Percentiles rank a stretch among this genome's conserved stretches.
These are phyloP conservation scores for Hypothenemus hampei DNA, from an alignment of 1,140 invertebrate genomes.

Conservation along the genomic window DNA sequence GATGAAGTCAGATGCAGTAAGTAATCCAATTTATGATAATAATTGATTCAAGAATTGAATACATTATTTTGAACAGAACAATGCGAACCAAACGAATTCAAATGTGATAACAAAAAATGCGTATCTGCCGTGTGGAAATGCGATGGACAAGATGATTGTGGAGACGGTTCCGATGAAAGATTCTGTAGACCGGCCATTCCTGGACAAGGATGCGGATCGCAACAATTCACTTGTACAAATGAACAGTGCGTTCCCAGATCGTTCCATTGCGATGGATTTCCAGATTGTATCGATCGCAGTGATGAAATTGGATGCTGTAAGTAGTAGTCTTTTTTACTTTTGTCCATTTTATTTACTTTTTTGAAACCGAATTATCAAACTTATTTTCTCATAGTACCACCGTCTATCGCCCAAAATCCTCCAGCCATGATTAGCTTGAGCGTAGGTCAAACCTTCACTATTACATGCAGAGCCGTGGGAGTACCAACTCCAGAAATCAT, in stretches of 20 bases:
- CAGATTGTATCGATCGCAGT: slow-evolving; percentile 80
- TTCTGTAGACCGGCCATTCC: slow-evolving; percentile 56
- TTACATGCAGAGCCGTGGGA: slow-evolving; percentile 84
- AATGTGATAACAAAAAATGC: slow-evolving; percentile 83
- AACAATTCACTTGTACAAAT: slow-evolving; percentile 80
- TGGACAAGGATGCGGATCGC: slow-evolving; percentile 66
- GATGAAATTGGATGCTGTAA: slow-evolving; percentile 83
- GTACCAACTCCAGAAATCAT: slow-evolving; percentile 86
- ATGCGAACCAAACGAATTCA: slow-evolving; percentile 92
- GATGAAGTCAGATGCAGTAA: slow-evolving; percentile 87
- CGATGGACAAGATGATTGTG: slow-evolving; percentile 86
- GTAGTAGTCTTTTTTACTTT: slow-evolving; percentile 10
- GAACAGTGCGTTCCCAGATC: slow-evolving; percentile 88
- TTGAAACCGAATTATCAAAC: not conserved
- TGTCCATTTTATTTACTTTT: not conserved
- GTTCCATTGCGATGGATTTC: slow-evolving; percentile 86
- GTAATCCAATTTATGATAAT: slow-evolving; percentile 36
- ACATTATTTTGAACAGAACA: slow-evolving; percentile 41
- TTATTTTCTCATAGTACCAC: slow-evolving; percentile 23
- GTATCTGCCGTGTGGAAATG: slow-evolving; percentile 90
- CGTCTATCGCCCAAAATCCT: slow-evolving; percentile 60
- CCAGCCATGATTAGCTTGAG: slow-evolving; percentile 63
- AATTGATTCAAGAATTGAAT: too few species aligned
- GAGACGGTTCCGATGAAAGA: slow-evolving; percentile 79
- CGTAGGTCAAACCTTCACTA: slow-evolving; percentile 65